Base-by-base conservation (phyloP, 2,888 invertebrate species). In the Drosophila melanosoma region DNA sequence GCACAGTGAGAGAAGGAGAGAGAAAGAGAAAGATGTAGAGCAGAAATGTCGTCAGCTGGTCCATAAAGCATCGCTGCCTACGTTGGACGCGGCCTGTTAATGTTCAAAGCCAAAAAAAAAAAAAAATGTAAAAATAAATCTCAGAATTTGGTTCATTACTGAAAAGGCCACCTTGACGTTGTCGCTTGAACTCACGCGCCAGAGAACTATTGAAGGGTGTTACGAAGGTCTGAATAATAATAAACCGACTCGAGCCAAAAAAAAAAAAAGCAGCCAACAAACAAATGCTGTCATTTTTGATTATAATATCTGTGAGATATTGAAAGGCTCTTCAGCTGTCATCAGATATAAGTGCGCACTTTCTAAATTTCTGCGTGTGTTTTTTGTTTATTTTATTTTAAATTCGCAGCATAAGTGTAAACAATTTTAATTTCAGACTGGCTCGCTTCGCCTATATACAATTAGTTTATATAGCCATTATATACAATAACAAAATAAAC, bases 71-170 rank as follows among this genome's bases (percentile, higher is more conserved):
- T 71, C 32, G 56, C 66, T 72, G 81, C 59, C 75, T 68, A 56
- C 66, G 69, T 73, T 73, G 64, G 72, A 69, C 69, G 74, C 57
- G 51, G 57, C 59, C 15, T 79, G 72, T 84, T 82, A 84, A 84
- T 84, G 85, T 74, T 64, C 65, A 61, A 79, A 71, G 75, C 69
- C 58, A 69, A 68, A 79, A 71, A 73, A 36, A 49, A 49, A 29
- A 32, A 66, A 68, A 74, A 72, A 71, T 73, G 65, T 82, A 79
- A 87, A 85, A 88, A 85, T 84, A 86, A 83, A 71, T 38, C 23
- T 67, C 79, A 67, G 79, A 86, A 87, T 81, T 89, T 87, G 83
- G 84, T 89, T 87, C 86, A 87, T 87, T 84, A 89, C 89, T 87
- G 70, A 83, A 74, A 73, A 75, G 65, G 73, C 81, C 81, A 89